phyloP scores from a whole-genome alignment of 2,888 invertebrate species.

The Acleris laterana region DNA sequence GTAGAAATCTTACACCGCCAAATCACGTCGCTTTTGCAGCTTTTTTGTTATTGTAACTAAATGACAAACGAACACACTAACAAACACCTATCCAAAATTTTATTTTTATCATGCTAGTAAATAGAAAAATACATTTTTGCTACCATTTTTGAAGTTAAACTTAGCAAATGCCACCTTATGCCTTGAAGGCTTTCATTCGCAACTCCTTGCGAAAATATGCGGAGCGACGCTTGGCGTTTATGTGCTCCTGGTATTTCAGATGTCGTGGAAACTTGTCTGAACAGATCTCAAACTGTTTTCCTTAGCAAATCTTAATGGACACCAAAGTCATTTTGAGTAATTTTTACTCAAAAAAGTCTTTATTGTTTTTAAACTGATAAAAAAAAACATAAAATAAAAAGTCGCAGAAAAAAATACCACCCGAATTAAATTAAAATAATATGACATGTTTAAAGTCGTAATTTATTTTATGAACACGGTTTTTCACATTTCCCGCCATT shows the following conservation, averaged over 20 bases:
- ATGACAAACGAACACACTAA: too few species aligned
- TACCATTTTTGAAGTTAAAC: background rate
- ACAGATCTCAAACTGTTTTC: constrained; percentile 55
- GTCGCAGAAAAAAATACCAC: too few species aligned
- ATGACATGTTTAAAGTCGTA: too few species aligned
- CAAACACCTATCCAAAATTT: too few species aligned
- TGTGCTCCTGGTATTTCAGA: constrained; percentile 60
- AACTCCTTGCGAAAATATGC: constrained; percentile 26
- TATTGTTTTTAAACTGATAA: background rate
- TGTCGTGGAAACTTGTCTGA: constrained; percentile 66
- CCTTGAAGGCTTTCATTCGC: constrained; percentile 6
- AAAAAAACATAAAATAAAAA: too few species aligned
- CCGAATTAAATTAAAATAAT: too few species aligned
- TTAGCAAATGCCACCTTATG: background rate
- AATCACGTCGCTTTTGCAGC: too few species aligned
- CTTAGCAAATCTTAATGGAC: constrained; percentile 34
- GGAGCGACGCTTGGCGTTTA: constrained; percentile 32
- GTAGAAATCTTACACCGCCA: too few species aligned
- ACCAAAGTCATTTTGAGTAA: constrained; percentile 1
- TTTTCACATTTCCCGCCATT: constrained; percentile 3
- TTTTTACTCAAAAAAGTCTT: background rate
- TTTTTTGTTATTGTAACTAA: too few species aligned
- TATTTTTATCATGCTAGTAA: too few species aligned
- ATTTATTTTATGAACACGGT: too few species aligned
- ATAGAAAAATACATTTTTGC: too few species aligned